These are phyloP conservation scores for Cryptocephalus primarius DNA, from an alignment of 2,888 invertebrate genomes.

Conservation along the genomic window DNA sequence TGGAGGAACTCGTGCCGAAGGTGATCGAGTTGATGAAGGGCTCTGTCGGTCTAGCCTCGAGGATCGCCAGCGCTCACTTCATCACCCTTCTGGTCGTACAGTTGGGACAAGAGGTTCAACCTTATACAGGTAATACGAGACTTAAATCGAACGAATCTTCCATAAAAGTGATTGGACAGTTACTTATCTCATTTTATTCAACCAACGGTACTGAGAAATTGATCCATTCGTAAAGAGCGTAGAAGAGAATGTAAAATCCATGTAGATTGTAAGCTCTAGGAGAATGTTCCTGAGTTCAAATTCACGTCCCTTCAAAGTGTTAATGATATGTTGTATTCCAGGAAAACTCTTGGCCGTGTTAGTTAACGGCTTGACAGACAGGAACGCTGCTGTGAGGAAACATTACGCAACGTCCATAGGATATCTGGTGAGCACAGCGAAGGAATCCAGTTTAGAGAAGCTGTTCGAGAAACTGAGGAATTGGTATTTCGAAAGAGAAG, in stretches of 20 bases:
- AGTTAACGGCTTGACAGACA: constrained; percentile 69
- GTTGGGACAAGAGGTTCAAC: constrained; percentile 43
- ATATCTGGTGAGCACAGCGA: constrained; percentile 70
- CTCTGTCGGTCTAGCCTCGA: constrained; percentile 73
- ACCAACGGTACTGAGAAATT: too few species aligned
- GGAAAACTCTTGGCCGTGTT: constrained; percentile 51
- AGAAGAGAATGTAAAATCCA: too few species aligned
- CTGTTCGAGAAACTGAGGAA: constrained; percentile 49
- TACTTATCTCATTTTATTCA: too few species aligned
- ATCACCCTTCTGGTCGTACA: constrained; percentile 53
- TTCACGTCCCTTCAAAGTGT: background rate
- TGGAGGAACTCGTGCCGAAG: constrained; percentile 72
- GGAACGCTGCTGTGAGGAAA: constrained; percentile 73
- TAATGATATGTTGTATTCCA: constrained; percentile 9
- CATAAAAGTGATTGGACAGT: too few species aligned
- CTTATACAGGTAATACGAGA: constrained; percentile 39
- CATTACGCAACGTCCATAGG: constrained; percentile 78
- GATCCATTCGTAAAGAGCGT: too few species aligned
- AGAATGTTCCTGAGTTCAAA: too few species aligned
- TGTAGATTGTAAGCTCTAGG: too few species aligned
- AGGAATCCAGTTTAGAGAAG: constrained; percentile 59
- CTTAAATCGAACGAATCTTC: too few species aligned
- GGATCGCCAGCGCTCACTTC: constrained; percentile 72
- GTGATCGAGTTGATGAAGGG: constrained; percentile 70
- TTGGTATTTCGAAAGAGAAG: constrained; percentile 59